phyloP scores from a whole-genome alignment of 2,888 invertebrate species.

The Lasius fuliginosus region DNA sequence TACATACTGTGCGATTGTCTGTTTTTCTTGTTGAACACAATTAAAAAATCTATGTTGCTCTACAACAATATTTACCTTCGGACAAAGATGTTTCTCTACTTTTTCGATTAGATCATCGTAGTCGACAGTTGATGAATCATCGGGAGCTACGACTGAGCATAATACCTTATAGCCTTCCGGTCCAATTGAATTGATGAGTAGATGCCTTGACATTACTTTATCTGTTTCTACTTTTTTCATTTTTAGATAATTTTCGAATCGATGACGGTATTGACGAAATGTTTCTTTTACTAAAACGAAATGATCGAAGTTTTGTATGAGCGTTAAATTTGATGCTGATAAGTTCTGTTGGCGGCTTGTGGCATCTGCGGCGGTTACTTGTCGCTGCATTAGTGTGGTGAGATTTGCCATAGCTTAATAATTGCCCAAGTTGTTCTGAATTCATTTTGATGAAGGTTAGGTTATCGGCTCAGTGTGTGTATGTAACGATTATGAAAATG shows the following conservation, averaged over 20 bases:
- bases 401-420: too few relatives aligned
- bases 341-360: too few relatives aligned
- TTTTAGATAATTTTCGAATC: background rate
- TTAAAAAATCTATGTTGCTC: background rate
- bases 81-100: background rate
- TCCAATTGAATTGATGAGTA: background rate
- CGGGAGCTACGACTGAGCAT: background rate
- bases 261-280: too few relatives aligned
- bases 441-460: too few relatives aligned
- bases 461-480: too few relatives aligned
- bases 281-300: too few relatives aligned
- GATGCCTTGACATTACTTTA: background rate
- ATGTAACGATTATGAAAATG: too few relatives aligned
- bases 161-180: background rate
- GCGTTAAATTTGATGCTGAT: too few relatives aligned
- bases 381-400: too few relatives aligned
- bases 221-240: background rate
- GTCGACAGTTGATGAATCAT: background rate
- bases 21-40: background rate
- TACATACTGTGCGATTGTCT: background rate
- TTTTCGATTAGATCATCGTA: background rate
- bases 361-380: too few relatives aligned
- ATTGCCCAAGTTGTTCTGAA: too few relatives aligned
- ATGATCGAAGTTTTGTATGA: too few relatives aligned
- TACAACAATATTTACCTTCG: background rate